Conservation (phyloP, 37 sponge, comb jelly and placozoan species). For the Cliona cf. orientalis region DNA sequence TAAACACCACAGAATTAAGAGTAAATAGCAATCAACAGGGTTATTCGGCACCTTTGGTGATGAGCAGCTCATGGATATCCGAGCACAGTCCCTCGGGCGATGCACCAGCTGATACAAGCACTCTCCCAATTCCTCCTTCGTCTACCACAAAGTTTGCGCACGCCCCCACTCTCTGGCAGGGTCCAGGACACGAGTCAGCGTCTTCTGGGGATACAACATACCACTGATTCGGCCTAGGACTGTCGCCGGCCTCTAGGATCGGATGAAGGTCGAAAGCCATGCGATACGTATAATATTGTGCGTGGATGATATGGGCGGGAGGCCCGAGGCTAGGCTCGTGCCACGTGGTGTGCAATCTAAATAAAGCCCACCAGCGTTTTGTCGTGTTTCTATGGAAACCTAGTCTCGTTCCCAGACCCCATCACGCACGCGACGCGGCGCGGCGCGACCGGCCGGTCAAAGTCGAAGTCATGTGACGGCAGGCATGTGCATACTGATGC, state of each 20-base stretch:
- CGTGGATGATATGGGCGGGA: no score
- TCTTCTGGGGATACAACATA: conserved; percentile 29
- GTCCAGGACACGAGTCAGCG: background rate
- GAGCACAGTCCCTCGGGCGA: conserved; percentile 35
- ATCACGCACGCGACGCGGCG: no score
- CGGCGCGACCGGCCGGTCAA: no score
- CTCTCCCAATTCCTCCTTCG: conserved; percentile 2
- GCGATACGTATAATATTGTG: no score
- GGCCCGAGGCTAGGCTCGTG: no score
- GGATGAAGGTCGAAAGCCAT: conserved; percentile 47
- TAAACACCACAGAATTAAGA: no score
- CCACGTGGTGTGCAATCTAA: no score
- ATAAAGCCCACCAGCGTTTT: no score
- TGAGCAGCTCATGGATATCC: conserved; percentile 10
- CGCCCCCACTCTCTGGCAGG: conserved; percentile 29
- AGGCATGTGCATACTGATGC: background rate
- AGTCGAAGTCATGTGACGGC: no score
- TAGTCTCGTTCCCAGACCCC: no score
- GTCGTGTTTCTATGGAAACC: no score
- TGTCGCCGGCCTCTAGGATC: conserved; percentile 29
- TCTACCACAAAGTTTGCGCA: conserved; percentile 9
- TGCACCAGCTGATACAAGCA: conserved; percentile 27
- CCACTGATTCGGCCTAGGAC: conserved; percentile 19
- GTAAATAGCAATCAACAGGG: no score
- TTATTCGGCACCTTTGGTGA: conserved; percentile 34